Evolutionary conservation across 2,113 vertebrate genomes (phyloP).

Genomic region (Oostethus manadensis): DNA sequence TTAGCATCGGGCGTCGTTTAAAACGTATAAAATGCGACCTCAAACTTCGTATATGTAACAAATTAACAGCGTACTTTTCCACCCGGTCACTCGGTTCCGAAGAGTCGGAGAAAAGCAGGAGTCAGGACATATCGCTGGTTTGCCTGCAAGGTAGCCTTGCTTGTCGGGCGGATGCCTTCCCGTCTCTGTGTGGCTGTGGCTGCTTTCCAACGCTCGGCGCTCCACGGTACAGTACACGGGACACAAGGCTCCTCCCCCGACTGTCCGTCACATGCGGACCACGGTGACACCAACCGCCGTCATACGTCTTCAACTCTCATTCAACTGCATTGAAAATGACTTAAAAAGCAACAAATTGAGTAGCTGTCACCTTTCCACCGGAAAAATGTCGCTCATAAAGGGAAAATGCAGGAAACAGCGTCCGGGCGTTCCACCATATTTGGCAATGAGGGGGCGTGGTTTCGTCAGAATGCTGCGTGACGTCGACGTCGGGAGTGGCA

Average conservation of each 20-base stretch:
- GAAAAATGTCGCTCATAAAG: not conserved
- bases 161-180: constrained; percentile 1
- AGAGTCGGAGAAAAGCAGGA: not conserved
- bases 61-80: not conserved
- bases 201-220: constrained; percentile 9
- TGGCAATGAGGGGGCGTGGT: constrained; percentile 41
- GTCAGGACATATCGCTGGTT: not conserved
- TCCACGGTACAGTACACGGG: constrained; percentile 69
- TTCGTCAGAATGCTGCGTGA: rapidly evolving
- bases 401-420: not conserved
- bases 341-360: not conserved
- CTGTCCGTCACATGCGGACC: constrained; percentile 43
- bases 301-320: not conserved
- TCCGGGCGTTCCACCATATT: constrained; percentile 29
- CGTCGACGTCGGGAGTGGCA: constrained; percentile 32
- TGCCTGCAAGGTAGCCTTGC: not conserved
- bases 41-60: not conserved
- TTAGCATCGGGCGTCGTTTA: not conserved
- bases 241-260: constrained; percentile 39
- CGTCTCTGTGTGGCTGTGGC: not conserved
- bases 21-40: not conserved
- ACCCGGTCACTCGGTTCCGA: not conserved
- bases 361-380: not conserved
- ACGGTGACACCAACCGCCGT: constrained; percentile 13
- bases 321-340: not conserved